These are phyloP conservation scores for Anhinga anhinga DNA, from an alignment of 2,113 vertebrate species.

Conservation along the genomic window DNA sequence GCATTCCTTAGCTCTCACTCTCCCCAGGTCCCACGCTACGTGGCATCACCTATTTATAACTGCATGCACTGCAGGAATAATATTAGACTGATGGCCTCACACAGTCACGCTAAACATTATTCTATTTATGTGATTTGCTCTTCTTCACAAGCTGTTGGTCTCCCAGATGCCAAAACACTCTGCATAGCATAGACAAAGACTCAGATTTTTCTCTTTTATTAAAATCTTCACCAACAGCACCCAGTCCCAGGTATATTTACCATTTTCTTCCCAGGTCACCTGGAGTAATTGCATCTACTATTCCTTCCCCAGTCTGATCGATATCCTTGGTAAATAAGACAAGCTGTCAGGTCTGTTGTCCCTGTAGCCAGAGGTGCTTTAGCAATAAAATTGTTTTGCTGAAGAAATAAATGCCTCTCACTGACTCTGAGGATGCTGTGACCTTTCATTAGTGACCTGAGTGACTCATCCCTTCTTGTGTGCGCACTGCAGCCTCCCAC, in stretches of 20 bases:
- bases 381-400: background rate
- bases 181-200: background rate
- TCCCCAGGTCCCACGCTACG: background rate
- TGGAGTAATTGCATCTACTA: background rate
- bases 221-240: background rate
- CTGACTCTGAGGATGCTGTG: background rate
- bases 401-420: background rate
- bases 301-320: background rate
- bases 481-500: background rate
- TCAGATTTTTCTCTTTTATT: background rate
- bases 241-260: background rate
- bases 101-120: background rate
- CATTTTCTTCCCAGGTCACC: background rate
- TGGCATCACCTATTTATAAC: conserved; percentile 47
- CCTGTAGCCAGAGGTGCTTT: background rate
- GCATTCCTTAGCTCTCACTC: background rate
- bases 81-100: background rate
- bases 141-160: conserved; percentile 1
- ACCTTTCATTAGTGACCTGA: conserved; percentile 26
- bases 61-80: background rate
- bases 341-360: background rate
- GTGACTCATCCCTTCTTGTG: conserved; percentile 18
- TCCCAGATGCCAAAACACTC: background rate
- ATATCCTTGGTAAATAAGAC: background rate
- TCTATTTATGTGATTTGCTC: conserved; percentile 19